phyloP scores from a whole-genome alignment of 2,888 invertebrate species.

The Sialis fuliginosa region DNA sequence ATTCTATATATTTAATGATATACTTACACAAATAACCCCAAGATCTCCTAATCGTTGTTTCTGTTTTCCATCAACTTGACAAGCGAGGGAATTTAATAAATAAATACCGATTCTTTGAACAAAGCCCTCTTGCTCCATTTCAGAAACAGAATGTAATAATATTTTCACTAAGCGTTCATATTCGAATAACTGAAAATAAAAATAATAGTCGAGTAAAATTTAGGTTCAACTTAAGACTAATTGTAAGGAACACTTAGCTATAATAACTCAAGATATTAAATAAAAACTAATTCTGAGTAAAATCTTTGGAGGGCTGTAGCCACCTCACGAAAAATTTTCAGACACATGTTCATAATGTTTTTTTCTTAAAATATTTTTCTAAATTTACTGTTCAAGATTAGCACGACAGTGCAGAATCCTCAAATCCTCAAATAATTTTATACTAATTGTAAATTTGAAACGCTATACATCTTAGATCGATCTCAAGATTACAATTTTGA shows the following conservation, averaged over 20 bases:
- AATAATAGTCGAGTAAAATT: conserved; percentile 1
- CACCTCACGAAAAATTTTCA: too few species aligned
- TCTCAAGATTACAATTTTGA: too few species aligned
- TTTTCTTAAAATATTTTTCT: too few species aligned
- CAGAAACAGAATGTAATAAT: conserved; percentile 62
- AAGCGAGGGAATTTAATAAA: conserved; percentile 85
- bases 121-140: conserved; percentile 73
- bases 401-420: too few species aligned
- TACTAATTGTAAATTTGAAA: too few species aligned
- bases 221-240: background rate
- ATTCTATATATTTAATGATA: background rate
- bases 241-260: background rate
- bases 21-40: conserved; percentile 64
- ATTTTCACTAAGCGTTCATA: conserved; percentile 75
- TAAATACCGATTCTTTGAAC: conserved; percentile 91
- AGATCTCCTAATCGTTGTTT: conserved; percentile 81
- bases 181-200: conserved; percentile 57
- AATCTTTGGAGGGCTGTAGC: too few species aligned
- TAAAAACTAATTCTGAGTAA: too few species aligned
- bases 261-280: too few species aligned
- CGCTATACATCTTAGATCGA: too few species aligned
- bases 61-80: conserved; percentile 87
- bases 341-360: too few species aligned
- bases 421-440: too few species aligned
- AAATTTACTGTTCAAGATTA: too few species aligned